phyloP scores from a whole-genome alignment of 2,797 vertebrate genomes.

The Lutjanus argentimaculatus region DNA sequence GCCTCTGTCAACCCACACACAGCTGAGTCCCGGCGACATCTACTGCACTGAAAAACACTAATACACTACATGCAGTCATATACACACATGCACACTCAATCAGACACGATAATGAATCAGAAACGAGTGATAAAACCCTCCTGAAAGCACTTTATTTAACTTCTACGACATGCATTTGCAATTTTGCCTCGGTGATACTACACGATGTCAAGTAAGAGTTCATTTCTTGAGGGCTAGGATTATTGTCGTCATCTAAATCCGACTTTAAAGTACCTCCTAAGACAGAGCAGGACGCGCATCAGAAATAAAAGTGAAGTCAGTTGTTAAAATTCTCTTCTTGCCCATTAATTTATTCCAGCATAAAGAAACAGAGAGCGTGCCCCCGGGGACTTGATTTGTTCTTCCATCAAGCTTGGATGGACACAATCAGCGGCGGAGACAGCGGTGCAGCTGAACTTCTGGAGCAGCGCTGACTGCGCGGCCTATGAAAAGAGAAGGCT shows the following conservation, averaged over 20 bases:
- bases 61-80: not conserved
- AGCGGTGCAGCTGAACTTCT: constrained; percentile 73
- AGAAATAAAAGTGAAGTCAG: constrained; percentile 11
- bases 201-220: constrained; percentile 27
- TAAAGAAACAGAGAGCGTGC: constrained; percentile 54
- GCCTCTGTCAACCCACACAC: constrained; percentile 72
- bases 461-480: constrained; percentile 31
- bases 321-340: constrained; percentile 36
- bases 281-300: constrained; percentile 14
- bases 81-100: constrained; percentile 20
- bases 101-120: constrained; percentile 66
- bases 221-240: constrained; percentile 19
- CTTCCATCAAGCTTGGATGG: constrained; percentile 78
- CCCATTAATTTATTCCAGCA: constrained; percentile 73
- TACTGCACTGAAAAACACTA: constrained; percentile 49
- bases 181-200: constrained; percentile 28
- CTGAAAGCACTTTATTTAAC: constrained; percentile 66
- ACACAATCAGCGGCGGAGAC: constrained; percentile 69
- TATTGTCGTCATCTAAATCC: constrained; percentile 51
- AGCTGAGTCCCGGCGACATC: constrained; percentile 73
- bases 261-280: constrained; percentile 24
- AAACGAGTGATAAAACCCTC: constrained; percentile 47
- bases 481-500: constrained; percentile 17
- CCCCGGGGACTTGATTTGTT: constrained; percentile 68
- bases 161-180: constrained; percentile 65